Percentiles rank a stretch among this genome's conserved stretches.
phyloP scores from a whole-genome alignment of 2,797 vertebrate genomes.

The Propithecus perrieri region DNA sequence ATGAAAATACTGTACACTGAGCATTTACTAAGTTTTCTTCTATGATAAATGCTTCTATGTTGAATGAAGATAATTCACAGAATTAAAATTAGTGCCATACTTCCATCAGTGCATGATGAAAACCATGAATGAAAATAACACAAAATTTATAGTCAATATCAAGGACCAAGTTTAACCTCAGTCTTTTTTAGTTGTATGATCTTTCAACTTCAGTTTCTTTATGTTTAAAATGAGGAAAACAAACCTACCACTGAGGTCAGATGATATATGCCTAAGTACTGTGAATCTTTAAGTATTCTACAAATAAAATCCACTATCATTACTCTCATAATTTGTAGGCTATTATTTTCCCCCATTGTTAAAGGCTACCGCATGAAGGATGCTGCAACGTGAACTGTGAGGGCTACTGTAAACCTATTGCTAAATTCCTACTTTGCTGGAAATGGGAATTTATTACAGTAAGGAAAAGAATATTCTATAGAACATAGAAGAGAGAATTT shows the following conservation, averaged over 20 bases:
- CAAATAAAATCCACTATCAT: not conserved
- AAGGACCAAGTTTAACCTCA: not conserved
- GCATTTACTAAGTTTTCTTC: not conserved
- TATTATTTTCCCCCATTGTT: not conserved
- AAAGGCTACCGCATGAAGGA: not conserved
- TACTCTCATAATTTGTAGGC: not conserved
- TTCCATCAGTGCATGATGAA: not conserved
- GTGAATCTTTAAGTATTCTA: not conserved
- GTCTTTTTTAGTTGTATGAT: not conserved
- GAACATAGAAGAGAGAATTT: not conserved
- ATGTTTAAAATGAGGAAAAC: not conserved
- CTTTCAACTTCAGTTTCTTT: not conserved
- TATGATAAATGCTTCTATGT: not conserved
- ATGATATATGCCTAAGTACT: not conserved
- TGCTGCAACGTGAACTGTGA: not conserved
- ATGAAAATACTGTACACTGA: not conserved
- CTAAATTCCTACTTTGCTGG: not conserved
- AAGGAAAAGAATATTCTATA: not conserved
- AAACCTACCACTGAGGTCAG: not conserved
- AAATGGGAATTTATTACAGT: not conserved
- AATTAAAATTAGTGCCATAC: constrained; percentile 3
- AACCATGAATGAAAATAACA: not conserved
- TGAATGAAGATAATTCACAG: not conserved
- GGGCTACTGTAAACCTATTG: not conserved
- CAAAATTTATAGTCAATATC: not conserved